Percentiles rank a stretch among this genome's conserved stretches.
phyloP scores from a whole-genome alignment of 2,113 vertebrate genomes.

The Sisor rabdophorus region DNA sequence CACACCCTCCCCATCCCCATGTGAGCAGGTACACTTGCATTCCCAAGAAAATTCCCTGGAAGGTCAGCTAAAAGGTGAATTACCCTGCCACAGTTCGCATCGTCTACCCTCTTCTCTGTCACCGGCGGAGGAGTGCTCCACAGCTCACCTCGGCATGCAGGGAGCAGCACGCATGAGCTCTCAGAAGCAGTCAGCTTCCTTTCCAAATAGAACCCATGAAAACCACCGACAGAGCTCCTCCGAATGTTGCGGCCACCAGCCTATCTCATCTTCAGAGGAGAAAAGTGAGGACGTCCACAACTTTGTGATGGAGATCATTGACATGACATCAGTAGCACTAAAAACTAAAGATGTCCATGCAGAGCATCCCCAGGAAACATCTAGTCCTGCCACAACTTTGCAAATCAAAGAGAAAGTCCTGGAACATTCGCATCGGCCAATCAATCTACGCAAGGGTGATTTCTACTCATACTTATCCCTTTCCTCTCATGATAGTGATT shows the following conservation, averaged over 20 bases:
- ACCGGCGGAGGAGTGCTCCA: slow-evolving; percentile 52
- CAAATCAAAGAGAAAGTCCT: slow-evolving; percentile 93
- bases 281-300: slow-evolving; percentile 77
- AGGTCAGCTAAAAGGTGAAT: slow-evolving; percentile 68
- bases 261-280: slow-evolving; percentile 62
- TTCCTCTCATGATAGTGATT: slow-evolving; percentile 98
- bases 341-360: slow-evolving; percentile 80
- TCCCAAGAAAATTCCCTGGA: slow-evolving; percentile 61
- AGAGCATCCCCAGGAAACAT: slow-evolving; percentile 66
- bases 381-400: slow-evolving; percentile 72
- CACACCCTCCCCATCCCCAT: slow-evolving; percentile 45
- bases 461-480: slow-evolving; percentile 97
- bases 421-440: slow-evolving; percentile 87
- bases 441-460: slow-evolving; percentile 88
- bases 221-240: slow-evolving; percentile 51
- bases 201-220: slow-evolving; percentile 63
- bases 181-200: slow-evolving; percentile 61
- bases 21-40: slow-evolving; percentile 47
- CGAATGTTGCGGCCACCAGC: slow-evolving; percentile 70
- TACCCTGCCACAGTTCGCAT: slow-evolving; percentile 66
- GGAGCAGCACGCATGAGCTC: slow-evolving; percentile 57
- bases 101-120: slow-evolving; percentile 53
- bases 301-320: slow-evolving; percentile 95
- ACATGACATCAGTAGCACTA: slow-evolving; percentile 84
- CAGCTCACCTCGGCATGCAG: slow-evolving; percentile 33